These are phyloP conservation scores for Malthinus flaveolus DNA, from an alignment of 2,888 invertebrate genomes.

Conservation along the genomic window DNA sequence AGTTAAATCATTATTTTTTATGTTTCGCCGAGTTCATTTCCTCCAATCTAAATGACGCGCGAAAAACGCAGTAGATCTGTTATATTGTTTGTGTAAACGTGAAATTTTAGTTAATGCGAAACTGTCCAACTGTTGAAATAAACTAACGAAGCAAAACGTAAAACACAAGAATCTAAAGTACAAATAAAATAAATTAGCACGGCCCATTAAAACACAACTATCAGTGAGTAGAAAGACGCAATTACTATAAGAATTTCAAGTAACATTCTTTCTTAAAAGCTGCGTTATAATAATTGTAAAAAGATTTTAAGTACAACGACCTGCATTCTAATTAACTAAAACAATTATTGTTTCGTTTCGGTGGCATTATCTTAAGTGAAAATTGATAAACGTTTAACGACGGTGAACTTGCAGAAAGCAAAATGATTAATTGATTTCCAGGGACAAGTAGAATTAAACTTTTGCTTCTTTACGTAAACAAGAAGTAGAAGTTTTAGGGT, in stretches of 20 bases:
- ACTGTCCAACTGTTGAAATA: constrained; percentile 12
- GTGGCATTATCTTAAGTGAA: too few relatives aligned
- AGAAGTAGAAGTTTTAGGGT: not conserved
- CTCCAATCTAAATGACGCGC: too few relatives aligned
- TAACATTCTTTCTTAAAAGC: constrained; percentile 27
- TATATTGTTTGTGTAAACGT: not conserved
- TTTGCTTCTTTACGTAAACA: too few relatives aligned
- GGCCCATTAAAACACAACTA: constrained; percentile 27
- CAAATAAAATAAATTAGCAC: constrained; percentile 26
- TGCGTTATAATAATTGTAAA: constrained; percentile 5
- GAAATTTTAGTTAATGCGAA: constrained; percentile 5
- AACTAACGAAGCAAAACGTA: constrained; percentile 10
- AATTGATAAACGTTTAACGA: too few relatives aligned
- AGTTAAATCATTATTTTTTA: too few relatives aligned
- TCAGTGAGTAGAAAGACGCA: constrained; percentile 23
- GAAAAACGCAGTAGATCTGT: not conserved
- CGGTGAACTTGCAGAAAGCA: too few relatives aligned
- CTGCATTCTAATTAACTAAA: constrained; percentile 11
- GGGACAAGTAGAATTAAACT: too few relatives aligned
- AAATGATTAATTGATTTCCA: too few relatives aligned
- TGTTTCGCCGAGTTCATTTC: too few relatives aligned
- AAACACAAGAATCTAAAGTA: constrained; percentile 20
- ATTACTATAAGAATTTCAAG: constrained; percentile 27
- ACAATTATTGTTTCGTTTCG: constrained; percentile 13
- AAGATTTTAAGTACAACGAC: constrained; percentile 10